These are phyloP conservation scores for Lathronympha strigana DNA, from an alignment of 2,888 invertebrate genomes.

Conservation along the genomic window DNA sequence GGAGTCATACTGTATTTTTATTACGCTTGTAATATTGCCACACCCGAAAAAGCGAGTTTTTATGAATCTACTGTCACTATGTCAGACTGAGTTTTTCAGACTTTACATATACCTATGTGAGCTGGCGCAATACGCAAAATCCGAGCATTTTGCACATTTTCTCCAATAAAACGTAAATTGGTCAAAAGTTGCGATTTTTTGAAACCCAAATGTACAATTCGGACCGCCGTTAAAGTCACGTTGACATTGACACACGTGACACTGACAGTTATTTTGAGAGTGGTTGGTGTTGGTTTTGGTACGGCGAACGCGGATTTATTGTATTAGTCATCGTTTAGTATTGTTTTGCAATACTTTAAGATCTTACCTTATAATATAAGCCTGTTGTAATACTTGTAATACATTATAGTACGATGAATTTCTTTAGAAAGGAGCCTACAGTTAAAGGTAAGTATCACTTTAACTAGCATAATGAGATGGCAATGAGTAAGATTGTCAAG, in stretches of 20 bases:
- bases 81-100: too few relatives aligned
- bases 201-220: background rate
- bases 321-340: constrained; percentile 24
- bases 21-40: too few relatives aligned
- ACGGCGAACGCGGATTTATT: background rate
- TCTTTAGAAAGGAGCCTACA: constrained; percentile 86
- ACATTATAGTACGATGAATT: constrained; percentile 66
- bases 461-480: background rate
- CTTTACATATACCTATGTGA: too few relatives aligned
- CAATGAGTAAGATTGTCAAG: background rate
- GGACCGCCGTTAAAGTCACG: background rate
- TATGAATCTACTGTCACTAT: too few relatives aligned
- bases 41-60: too few relatives aligned
- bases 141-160: too few relatives aligned
- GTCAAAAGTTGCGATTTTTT: too few relatives aligned
- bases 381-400: background rate
- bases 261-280: constrained; percentile 2
- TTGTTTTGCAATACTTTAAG: constrained; percentile 14
- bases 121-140: too few relatives aligned
- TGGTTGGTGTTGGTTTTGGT: too few relatives aligned
- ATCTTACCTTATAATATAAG: background rate
- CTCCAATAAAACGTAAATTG: too few relatives aligned
- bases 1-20: too few relatives aligned
- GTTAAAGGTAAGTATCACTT: constrained; percentile 81
- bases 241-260: constrained; percentile 12